A percentile compares a stretch with the other conserved stretches of the same genome.
Evolutionary conservation across 2,797 vertebrate species (phyloP).

Genomic region (Pangasius krempfi): DNA sequence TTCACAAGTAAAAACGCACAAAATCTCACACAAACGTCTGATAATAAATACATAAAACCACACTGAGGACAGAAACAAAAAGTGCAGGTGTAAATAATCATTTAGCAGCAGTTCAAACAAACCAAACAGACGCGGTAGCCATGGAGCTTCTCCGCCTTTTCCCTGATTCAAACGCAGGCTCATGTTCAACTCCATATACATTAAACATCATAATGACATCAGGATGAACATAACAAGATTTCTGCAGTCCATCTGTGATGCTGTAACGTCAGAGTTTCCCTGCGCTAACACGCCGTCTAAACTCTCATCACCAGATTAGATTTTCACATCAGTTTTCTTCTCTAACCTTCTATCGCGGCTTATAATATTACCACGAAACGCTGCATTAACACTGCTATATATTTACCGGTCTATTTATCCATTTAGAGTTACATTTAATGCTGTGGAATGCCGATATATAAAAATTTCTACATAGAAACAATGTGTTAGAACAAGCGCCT

Average conservation of each 20-base stretch:
- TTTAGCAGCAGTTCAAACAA: conserved; percentile 8
- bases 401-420: background rate
- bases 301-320: background rate
- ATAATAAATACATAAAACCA: conserved; percentile 34
- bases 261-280: conserved; percentile 4
- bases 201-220: conserved; percentile 21
- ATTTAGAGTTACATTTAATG: background rate
- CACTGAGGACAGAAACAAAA: background rate
- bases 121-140: background rate
- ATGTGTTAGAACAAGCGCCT: background rate
- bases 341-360: background rate
- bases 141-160: background rate
- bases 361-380: background rate
- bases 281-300: background rate
- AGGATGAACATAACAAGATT: background rate
- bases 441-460: background rate
- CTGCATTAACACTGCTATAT: background rate
- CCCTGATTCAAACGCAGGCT: conserved; percentile 5
- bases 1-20: background rate
- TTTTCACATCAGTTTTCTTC: background rate
- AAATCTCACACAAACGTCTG: background rate
- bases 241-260: conserved; percentile 16
- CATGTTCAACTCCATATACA: conserved; percentile 15
- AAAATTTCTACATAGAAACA: background rate
- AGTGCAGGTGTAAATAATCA: conserved; percentile 7